Evolutionary conservation across 2,797 vertebrate species (phyloP).

Genomic region (Falco rusticolus): DNA sequence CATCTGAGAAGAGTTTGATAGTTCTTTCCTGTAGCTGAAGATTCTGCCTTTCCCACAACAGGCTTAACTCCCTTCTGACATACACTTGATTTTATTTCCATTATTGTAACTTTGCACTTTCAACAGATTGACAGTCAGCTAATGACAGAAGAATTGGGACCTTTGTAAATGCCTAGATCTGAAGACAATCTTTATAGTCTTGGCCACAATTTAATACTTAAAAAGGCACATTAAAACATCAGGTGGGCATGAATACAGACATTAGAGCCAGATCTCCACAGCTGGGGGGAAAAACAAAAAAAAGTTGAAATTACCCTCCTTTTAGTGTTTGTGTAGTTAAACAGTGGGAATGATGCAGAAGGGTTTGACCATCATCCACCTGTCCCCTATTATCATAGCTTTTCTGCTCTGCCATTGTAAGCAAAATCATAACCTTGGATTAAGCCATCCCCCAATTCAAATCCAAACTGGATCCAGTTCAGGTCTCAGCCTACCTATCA

Average conservation of each 20-base stretch:
- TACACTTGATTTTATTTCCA: neutral
- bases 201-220: neutral
- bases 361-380: neutral
- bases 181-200: neutral
- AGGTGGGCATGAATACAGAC: neutral
- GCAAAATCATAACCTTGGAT: neutral
- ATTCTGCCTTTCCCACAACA: neutral
- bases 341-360: neutral
- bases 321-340: neutral
- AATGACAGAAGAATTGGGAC: neutral
- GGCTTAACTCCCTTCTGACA: neutral
- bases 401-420: neutral
- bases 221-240: neutral
- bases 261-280: neutral
- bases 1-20: neutral
- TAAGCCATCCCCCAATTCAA: neutral
- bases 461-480: neutral
- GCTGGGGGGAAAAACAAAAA: neutral
- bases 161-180: neutral
- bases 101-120: neutral
- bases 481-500: neutral
- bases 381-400: accelerated
- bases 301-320: neutral
- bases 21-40: neutral
- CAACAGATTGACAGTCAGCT: neutral